A percentile compares a stretch with the other conserved stretches of the same genome.
Conservation (phyloP, 2,113 vertebrate genomes). For the Epinephelus moara region DNA sequence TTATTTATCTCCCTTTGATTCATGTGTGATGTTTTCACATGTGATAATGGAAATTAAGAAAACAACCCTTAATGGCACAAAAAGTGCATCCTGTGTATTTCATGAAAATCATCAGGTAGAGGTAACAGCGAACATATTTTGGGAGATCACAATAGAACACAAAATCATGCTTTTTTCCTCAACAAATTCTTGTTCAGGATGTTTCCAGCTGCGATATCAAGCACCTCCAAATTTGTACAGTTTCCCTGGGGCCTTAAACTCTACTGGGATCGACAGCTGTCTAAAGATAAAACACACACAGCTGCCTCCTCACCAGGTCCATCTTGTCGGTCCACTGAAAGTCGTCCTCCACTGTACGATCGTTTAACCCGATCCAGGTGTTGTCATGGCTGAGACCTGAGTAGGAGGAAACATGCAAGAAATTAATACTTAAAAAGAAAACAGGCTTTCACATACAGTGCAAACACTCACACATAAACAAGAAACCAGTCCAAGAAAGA, state of each 20-base stretch:
- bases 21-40: neutral
- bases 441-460: too few relatives aligned
- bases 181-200: neutral
- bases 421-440: neutral
- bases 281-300: neutral
- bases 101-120: neutral
- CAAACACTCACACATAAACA: too few relatives aligned
- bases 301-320: slow-evolving; percentile 86
- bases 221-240: neutral
- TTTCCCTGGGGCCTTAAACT: neutral
- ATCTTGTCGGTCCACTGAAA: slow-evolving; percentile 98
- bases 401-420: neutral
- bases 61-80: neutral
- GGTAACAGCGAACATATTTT: neutral
- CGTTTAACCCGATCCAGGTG: slow-evolving; percentile 96
- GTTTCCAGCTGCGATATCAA: neutral
- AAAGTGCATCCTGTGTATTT: neutral
- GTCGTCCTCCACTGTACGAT: slow-evolving; percentile 96
- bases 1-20: neutral
- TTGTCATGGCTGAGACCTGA: slow-evolving; percentile 95
- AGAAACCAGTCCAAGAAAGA: neutral
- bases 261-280: neutral
- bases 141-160: neutral
- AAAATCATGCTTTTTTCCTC: neutral
- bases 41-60: neutral